Conservation (phyloP, 2,113 vertebrate species). For the Gadus macrocephalus region DNA sequence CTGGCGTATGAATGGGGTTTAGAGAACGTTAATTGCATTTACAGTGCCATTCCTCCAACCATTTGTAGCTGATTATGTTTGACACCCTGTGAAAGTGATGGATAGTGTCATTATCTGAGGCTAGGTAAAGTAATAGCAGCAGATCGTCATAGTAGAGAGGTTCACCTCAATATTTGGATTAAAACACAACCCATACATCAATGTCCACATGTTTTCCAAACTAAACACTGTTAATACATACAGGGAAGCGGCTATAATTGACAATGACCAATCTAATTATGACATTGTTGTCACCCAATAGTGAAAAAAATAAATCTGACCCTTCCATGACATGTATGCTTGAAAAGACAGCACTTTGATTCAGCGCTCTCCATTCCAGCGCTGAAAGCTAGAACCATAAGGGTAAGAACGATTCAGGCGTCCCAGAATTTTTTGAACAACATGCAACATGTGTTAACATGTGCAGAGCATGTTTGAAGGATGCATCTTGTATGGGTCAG, state of each 20-base stretch:
- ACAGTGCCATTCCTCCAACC: slow-evolving; percentile 10
- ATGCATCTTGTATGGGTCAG: too few relatives aligned
- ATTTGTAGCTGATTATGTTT: slow-evolving; percentile 21
- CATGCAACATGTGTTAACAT: slow-evolving; percentile 8
- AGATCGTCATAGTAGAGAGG: slow-evolving; percentile 7
- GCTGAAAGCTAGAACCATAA: too few relatives aligned
- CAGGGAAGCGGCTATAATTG: too few relatives aligned
- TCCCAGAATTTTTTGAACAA: too few relatives aligned
- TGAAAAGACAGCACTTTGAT: slow-evolving; percentile 1
- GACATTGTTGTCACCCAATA: background rate
- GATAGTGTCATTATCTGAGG: slow-evolving; percentile 22
- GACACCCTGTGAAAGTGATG: slow-evolving; percentile 12
- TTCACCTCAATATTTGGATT: slow-evolving; percentile 17
- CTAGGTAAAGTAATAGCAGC: slow-evolving; percentile 11
- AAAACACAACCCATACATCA: slow-evolving; percentile 17
- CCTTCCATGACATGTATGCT: background rate
- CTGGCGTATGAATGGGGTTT: background rate
- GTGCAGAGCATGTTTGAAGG: too few relatives aligned
- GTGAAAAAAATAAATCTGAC: too few relatives aligned
- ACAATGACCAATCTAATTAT: background rate
- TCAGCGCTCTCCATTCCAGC: background rate
- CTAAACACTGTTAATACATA: background rate
- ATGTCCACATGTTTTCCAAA: background rate
- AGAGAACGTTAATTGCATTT: slow-evolving; percentile 12
- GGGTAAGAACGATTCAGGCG: too few relatives aligned